These are phyloP conservation scores for Oryzias javanicus DNA, from an alignment of 2,113 vertebrate species.

Conservation along the genomic window DNA sequence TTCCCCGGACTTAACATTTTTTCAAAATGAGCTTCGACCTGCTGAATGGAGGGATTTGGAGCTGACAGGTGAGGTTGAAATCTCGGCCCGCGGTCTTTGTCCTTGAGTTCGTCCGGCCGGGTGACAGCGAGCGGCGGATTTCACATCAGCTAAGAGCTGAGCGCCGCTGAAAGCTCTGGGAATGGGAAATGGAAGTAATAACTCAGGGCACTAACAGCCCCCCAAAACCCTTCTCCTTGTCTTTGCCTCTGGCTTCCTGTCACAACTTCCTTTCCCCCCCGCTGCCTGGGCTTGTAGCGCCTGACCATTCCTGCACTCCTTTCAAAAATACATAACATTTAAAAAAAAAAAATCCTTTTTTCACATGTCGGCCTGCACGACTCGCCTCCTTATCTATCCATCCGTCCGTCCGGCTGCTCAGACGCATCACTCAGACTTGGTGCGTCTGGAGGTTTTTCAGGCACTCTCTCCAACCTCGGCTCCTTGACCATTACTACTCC, in stretches of 20 bases:
- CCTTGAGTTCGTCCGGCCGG: conserved; percentile 1
- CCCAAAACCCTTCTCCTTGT: conserved; percentile 18
- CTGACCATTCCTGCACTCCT: conserved; percentile 14
- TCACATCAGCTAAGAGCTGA: conserved; percentile 45
- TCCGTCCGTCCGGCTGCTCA: conserved; percentile 34
- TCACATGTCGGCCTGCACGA: conserved; percentile 1
- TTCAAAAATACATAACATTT: conserved; percentile 36
- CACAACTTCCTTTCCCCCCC: conserved; percentile 41
- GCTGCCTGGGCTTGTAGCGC: conserved; percentile 34
- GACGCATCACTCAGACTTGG: conserved; percentile 50
- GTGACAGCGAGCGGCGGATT: conserved; percentile 40
- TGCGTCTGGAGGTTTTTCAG: conserved; percentile 56
- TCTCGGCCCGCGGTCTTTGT: no score
- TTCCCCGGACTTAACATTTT: no score
- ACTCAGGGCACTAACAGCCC: conserved; percentile 51
- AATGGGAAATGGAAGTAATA: conserved; percentile 58
- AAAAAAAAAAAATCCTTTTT: conserved; percentile 1
- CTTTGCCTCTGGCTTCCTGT: conserved; percentile 50
- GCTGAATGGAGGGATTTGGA: conserved; percentile 26
- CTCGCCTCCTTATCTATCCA: conserved; percentile 2
- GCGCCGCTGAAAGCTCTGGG: conserved; percentile 53
- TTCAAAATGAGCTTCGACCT: conserved; percentile 10
- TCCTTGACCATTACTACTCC: conserved; percentile 78
- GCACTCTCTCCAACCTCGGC: conserved; percentile 55
- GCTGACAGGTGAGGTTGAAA: background rate